phyloP scores from a whole-genome alignment of 1,140 invertebrate species.

The Nephila pilipes region DNA sequence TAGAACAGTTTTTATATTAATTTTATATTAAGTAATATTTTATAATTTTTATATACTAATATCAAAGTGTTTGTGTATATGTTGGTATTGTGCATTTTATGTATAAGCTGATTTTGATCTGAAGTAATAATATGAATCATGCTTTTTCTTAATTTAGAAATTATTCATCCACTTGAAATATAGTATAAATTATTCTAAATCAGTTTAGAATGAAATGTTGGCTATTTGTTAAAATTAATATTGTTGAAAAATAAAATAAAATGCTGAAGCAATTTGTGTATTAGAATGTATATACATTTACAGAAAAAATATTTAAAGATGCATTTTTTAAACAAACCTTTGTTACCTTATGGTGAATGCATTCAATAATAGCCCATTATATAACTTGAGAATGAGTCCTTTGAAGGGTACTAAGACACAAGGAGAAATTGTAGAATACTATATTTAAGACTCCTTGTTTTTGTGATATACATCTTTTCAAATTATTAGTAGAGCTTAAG shows the following conservation, averaged over 20 bases:
- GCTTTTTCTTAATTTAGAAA: background rate
- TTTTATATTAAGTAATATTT: slow-evolving; percentile 32
- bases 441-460: too few relatives aligned
- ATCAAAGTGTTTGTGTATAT: slow-evolving; percentile 25
- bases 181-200: background rate
- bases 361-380: too few relatives aligned
- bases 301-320: too few relatives aligned
- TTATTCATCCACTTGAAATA: background rate
- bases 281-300: too few relatives aligned
- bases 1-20: slow-evolving; percentile 25
- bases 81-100: background rate
- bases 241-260: slow-evolving; percentile 25
- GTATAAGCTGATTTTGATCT: background rate
- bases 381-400: too few relatives aligned
- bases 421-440: too few relatives aligned
- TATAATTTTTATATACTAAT: slow-evolving; percentile 29
- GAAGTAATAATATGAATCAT: background rate
- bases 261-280: background rate
- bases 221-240: background rate
- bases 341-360: too few relatives aligned
- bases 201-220: background rate
- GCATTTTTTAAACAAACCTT: too few relatives aligned
- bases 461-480: too few relatives aligned
- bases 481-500: too few relatives aligned
- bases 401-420: too few relatives aligned